These are phyloP conservation scores for Brienomyrus brachyistius DNA, from an alignment of 2,113 vertebrate genomes.

Conservation along the genomic window DNA sequence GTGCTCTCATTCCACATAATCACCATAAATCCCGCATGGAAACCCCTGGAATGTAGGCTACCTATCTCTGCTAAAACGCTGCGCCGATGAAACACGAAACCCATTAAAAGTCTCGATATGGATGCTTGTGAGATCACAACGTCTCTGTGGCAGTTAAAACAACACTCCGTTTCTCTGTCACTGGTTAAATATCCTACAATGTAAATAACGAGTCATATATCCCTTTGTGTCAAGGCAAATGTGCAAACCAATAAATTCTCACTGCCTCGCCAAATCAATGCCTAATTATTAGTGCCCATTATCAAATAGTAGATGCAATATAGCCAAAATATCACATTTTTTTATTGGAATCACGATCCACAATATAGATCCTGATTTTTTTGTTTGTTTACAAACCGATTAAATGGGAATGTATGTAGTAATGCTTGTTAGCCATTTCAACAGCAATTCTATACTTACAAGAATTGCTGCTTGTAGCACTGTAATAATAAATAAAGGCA, in stretches of 20 bases:
- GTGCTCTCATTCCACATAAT: background rate
- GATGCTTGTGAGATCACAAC: background rate
- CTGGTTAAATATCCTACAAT: background rate
- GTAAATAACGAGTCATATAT: background rate
- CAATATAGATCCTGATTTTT: background rate
- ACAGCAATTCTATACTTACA: background rate
- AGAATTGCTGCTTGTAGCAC: background rate
- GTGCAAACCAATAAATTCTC: background rate
- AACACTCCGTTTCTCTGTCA: background rate
- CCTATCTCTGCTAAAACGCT: background rate
- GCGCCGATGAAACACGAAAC: background rate
- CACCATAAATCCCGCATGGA: background rate
- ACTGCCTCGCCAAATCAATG: background rate
- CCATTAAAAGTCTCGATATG: background rate
- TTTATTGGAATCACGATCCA: background rate
- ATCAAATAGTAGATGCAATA: background rate
- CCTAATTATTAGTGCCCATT: background rate
- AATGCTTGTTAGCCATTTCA: background rate
- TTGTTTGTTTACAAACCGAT: background rate
- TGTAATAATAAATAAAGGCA: background rate
- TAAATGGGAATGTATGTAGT: background rate
- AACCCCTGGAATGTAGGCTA: background rate
- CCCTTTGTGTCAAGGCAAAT: background rate
- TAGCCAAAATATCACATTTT: background rate
- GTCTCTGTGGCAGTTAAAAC: background rate